A percentile compares a stretch with the other conserved stretches of the same genome.
Conservation (phyloP, 2,113 vertebrate species). For the Calypte anna region DNA sequence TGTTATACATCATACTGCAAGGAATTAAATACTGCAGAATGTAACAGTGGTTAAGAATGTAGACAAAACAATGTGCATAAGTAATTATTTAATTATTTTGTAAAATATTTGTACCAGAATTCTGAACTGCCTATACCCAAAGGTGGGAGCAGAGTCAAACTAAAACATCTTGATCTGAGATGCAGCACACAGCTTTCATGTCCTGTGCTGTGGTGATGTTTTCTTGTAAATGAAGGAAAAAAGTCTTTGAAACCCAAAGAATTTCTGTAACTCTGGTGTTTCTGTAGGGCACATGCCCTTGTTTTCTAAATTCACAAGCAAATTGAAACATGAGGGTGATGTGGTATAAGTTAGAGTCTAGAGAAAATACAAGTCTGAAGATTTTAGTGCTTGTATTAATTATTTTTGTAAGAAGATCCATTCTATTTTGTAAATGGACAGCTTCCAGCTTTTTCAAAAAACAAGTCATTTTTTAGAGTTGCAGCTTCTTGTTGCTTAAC, state of each 20-base stretch:
- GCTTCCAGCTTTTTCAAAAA: not conserved
- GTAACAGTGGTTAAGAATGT: not conserved
- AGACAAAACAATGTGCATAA: not conserved
- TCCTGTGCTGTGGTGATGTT: not conserved
- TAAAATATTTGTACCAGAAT: not conserved
- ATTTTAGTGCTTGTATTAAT: not conserved
- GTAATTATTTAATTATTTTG: not conserved
- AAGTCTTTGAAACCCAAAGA: not conserved
- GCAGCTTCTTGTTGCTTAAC: not conserved
- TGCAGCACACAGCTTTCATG: not conserved
- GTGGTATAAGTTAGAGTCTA: not conserved
- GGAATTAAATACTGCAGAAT: not conserved
- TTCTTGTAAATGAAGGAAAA: not conserved
- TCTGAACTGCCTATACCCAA: not conserved
- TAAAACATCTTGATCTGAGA: not conserved
- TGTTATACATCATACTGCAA: not conserved
- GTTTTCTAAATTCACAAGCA: not conserved
- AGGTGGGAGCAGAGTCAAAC: not conserved
- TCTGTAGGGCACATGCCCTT: not conserved
- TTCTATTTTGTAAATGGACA: not conserved
- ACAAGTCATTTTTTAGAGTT: not conserved
- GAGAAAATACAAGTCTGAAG: not conserved
- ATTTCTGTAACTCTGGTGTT: not conserved
- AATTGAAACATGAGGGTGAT: not conserved
- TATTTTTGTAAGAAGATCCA: not conserved